Base-by-base conservation (phyloP, 2,888 invertebrate genomes). In the Pachycephus smyrnensis region DNA sequence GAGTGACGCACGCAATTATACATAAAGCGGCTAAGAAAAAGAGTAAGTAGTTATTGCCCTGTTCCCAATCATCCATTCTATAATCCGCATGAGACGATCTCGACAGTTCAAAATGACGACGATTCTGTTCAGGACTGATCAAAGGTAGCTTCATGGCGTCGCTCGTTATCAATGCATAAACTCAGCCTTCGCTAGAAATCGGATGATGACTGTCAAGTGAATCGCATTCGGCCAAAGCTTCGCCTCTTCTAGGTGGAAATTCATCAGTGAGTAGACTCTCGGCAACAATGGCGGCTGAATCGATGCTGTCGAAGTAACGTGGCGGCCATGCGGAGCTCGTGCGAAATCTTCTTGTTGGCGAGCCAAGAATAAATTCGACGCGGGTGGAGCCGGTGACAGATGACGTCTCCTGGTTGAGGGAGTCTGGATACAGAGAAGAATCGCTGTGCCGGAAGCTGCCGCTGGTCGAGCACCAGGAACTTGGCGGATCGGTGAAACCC, bases 251-350 rank as follows among this genome's bases (percentile, higher is more conserved):
- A 73, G 90, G 88, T 76, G 92, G 92, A 85, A 92, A 92, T 77
- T 92, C 91, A 82, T 92, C 92, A 69, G 92, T 92, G 79, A 87
- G 81, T 32, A 90, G 84, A 79, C 90, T 90, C 74, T 91, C 90
- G n/a, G 88, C 88, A 30, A 88, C 83, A 80, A 89, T 87, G 33
- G 85, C 87, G 36, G 87, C 88, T 73, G 93, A 94, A 89, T 94
- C 94, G 90, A 95, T 95, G 90, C 95, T 95, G 90, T 95, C 95
- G 89, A 95, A 95, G 90, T 94, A 95, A 79, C 83, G 85, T 69
- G 81, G 86, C 74, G 86, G 89, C 89, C 84, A 90, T 80, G 92
- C 88, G 90, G 93, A 85, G 92, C 92, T 87, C 89, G 92, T 85
- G 89, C 93, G 89, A 77, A 91, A 90, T 75, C 87, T 87, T 80